A percentile compares a stretch with the other conserved stretches of the same genome.
These are phyloP conservation scores for Slavum lentiscoides DNA, from an alignment of 2,888 invertebrate genomes.

Conservation along the genomic window DNA sequence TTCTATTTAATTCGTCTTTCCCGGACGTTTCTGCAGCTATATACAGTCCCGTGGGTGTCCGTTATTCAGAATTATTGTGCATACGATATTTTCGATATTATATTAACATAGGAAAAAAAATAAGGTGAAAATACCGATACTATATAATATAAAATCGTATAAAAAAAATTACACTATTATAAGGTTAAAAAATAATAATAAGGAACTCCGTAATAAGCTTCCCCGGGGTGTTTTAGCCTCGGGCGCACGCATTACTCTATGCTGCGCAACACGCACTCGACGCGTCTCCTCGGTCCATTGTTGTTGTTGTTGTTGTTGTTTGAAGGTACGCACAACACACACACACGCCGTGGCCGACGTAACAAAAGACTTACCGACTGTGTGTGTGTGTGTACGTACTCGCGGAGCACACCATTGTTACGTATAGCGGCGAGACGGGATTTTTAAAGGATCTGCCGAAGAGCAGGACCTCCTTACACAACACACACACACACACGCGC, in stretches of 20 bases:
- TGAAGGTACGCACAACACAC: background rate
- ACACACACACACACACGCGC: background rate
- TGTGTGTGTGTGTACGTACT: background rate
- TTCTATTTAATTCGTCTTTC: too few species aligned
- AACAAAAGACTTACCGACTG: background rate
- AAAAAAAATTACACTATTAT: background rate
- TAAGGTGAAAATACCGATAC: too few species aligned
- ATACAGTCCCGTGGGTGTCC: too few species aligned
- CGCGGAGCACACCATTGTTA: background rate
- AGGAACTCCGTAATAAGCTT: constrained; percentile 30
- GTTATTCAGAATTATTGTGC: too few species aligned
- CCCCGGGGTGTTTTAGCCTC: background rate
- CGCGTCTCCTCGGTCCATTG: background rate
- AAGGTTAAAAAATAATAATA: constrained; percentile 28
- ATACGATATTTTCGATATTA: too few species aligned
- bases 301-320: constrained; percentile 30
- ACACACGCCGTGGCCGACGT: background rate
- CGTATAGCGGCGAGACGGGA: background rate
- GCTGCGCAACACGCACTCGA: background rate
- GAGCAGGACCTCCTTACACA: background rate
- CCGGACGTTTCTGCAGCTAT: too few species aligned
- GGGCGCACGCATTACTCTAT: constrained; percentile 1
- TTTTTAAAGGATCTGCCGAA: background rate
- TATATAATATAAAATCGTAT: too few species aligned
- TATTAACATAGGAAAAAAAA: too few species aligned